Percentiles rank a stretch among this genome's conserved stretches.
Evolutionary conservation across 2,113 vertebrate species (phyloP).

Genomic region (Rhinogobius similis): DNA sequence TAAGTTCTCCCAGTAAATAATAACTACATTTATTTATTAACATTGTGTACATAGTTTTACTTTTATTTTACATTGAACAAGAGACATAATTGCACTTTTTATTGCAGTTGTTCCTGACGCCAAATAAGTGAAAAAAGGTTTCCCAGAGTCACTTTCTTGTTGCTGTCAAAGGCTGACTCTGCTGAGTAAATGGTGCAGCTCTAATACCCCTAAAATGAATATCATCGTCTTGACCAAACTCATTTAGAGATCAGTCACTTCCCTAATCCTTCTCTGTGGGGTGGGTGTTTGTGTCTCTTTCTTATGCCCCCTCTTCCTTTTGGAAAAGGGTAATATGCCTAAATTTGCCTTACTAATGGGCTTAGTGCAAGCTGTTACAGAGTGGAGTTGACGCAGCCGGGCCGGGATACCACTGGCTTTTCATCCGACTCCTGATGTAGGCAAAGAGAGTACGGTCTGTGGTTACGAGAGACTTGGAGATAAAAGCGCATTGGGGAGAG

Average conservation of each 20-base stretch:
- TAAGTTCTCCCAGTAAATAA: too few species aligned
- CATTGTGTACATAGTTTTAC: background rate
- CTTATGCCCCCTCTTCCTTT: conserved; percentile 63
- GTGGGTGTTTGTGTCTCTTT: conserved; percentile 70
- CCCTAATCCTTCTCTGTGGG: conserved; percentile 68
- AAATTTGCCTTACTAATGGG: conserved; percentile 82
- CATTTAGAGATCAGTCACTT: conserved; percentile 81
- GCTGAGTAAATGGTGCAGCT: conserved; percentile 70
- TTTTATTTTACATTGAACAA: background rate
- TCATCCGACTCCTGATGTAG: conserved; percentile 69
- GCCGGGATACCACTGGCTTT: conserved; percentile 56
- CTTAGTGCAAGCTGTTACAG: conserved; percentile 82
- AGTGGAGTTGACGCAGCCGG: conserved; percentile 58
- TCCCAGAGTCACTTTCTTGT: conserved; percentile 48
- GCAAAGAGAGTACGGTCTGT: conserved; percentile 52
- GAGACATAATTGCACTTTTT: background rate
- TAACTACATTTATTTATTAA: too few species aligned
- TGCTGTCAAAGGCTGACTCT: conserved; percentile 44
- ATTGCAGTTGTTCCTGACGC: background rate
- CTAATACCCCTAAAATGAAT: conserved; percentile 82
- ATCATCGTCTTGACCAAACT: conserved; percentile 79
- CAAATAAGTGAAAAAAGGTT: conserved; percentile 38
- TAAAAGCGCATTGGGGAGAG: conserved; percentile 53
- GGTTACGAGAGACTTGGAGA: conserved; percentile 59
- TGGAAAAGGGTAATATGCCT: conserved; percentile 76